Evolutionary conservation across 2,113 vertebrate species (phyloP).

Genomic region (Chamaetylas fuelleborni): DNA sequence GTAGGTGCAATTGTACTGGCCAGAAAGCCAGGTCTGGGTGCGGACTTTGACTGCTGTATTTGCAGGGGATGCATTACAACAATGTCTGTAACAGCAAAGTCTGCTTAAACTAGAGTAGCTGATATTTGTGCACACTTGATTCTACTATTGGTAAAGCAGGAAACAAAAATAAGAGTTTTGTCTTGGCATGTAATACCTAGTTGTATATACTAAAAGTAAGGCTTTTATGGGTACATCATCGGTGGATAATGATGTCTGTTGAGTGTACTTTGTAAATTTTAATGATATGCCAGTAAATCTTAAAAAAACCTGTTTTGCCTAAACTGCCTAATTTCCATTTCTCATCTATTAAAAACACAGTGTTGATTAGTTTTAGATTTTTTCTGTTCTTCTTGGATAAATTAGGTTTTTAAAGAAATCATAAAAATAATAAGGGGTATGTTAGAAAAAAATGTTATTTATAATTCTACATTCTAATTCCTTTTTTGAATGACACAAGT

Average conservation of each 20-base stretch:
- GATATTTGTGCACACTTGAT: not conserved
- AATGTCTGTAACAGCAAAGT: not conserved
- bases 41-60: not conserved
- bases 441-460: not conserved
- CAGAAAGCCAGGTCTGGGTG: not conserved
- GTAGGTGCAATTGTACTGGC: not conserved
- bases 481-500: not conserved
- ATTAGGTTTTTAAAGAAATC: not conserved
- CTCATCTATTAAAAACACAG: not conserved
- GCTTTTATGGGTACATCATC: not conserved
- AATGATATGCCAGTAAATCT: not conserved
- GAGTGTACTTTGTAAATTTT: not conserved
- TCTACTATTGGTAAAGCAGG: not conserved
- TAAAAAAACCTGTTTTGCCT: not conserved
- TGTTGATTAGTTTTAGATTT: not conserved
- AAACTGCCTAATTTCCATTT: not conserved
- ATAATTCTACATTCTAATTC: not conserved
- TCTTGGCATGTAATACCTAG: not conserved
- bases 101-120: not conserved
- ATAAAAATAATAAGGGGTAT: not conserved
- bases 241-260: not conserved
- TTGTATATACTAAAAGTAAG: not conserved
- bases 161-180: not conserved
- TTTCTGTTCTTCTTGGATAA: not conserved
- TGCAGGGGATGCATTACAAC: not conserved